These are phyloP conservation scores for Eriocheir sinensis DNA, from an alignment of 1,140 invertebrate species.

Conservation along the genomic window DNA sequence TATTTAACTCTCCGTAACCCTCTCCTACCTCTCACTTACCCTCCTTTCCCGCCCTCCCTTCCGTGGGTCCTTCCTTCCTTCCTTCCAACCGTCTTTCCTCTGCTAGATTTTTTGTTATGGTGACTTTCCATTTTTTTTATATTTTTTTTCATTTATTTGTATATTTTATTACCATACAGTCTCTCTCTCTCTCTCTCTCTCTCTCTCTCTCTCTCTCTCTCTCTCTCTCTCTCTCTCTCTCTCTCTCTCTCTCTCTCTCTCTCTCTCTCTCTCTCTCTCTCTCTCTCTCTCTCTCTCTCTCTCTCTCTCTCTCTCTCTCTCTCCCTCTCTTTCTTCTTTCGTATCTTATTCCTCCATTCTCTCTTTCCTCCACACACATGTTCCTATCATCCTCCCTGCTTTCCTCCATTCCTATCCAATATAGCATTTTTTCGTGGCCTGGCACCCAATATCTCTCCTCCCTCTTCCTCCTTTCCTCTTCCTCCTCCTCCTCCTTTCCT, in stretches of 20 bases:
- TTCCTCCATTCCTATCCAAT: not conserved
- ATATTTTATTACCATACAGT: too few relatives aligned
- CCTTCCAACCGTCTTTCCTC: not conserved
- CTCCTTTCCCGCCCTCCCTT: too few relatives aligned
- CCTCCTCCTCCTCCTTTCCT: too few relatives aligned
- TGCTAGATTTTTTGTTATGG: too few relatives aligned
- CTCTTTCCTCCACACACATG: not conserved
- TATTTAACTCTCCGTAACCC: too few relatives aligned
- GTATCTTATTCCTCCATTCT: not conserved
- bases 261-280: not conserved
- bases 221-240: not conserved
- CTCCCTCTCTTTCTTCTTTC: not conserved
- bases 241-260: not conserved
- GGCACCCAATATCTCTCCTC: not conserved
- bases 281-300: not conserved
- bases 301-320: not conserved
- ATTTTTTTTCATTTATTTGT: too few relatives aligned
- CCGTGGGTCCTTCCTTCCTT: slow-evolving; percentile 1
- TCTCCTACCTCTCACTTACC: too few relatives aligned
- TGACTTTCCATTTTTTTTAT: not conserved
- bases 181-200: too few relatives aligned
- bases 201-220: not conserved
- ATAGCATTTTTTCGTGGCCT: not conserved
- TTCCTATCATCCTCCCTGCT: not conserved
- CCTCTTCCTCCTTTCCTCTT: too few relatives aligned